A percentile compares a stretch with the other conserved stretches of the same genome.
Conservation (phyloP, 2,113 vertebrate genomes). For the Oophaga pumilio region DNA sequence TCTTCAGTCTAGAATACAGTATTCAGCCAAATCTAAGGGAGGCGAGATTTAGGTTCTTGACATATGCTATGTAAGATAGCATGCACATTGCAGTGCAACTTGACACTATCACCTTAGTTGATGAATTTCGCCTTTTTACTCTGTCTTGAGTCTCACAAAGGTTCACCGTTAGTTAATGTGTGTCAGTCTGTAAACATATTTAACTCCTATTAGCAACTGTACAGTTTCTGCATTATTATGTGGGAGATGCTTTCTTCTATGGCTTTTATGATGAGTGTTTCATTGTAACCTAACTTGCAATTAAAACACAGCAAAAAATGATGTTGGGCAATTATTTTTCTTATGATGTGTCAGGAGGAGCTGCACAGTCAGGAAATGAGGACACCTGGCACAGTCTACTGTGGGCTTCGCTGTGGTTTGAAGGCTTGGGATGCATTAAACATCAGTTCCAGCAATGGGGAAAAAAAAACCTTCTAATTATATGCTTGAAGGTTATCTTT, state of each 20-base stretch:
- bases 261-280: conserved; percentile 52
- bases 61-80: not conserved
- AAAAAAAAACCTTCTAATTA: conserved; percentile 48
- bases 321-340: conserved; percentile 57
- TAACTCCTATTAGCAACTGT: conserved; percentile 41
- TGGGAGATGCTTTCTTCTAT: conserved; percentile 49
- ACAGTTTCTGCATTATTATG: conserved; percentile 48
- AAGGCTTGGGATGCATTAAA: conserved; percentile 57
- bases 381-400: conserved; percentile 52
- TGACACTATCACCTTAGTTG: not conserved
- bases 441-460: conserved; percentile 48
- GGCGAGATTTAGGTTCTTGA: not conserved
- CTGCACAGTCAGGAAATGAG: conserved; percentile 52
- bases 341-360: conserved; percentile 55
- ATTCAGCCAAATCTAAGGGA: not conserved
- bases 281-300: conserved; percentile 52
- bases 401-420: conserved; percentile 38
- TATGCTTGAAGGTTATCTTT: conserved; percentile 56
- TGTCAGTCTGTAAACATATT: not conserved
- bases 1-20: not conserved
- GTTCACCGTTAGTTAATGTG: conserved; percentile 22
- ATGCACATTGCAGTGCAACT: not conserved
- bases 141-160: not conserved
- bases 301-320: conserved; percentile 54
- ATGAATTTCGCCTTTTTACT: not conserved